phyloP scores from a whole-genome alignment of 2,888 invertebrate species.

The Epinotia bilunana region DNA sequence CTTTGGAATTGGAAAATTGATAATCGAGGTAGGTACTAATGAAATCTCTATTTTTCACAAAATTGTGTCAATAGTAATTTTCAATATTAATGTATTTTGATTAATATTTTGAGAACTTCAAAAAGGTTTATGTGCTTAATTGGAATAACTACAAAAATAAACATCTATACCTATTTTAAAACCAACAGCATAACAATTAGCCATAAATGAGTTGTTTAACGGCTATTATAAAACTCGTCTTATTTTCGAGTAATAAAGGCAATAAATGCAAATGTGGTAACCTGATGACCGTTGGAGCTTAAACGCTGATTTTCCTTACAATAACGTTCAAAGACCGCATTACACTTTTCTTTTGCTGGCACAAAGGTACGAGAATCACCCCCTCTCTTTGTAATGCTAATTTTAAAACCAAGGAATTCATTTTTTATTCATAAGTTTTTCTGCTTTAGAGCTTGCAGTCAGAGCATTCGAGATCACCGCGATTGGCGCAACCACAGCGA shows the following conservation, averaged over 20 bases:
- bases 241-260: conserved; percentile 17
- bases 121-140: no score
- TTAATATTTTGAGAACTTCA: no score
- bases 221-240: not conserved
- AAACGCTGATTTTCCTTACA: conserved; percentile 75
- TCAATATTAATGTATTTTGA: no score
- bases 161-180: no score
- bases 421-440: conserved; percentile 85
- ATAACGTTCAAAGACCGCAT: conserved; percentile 75
- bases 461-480: conserved; percentile 76
- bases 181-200: not conserved
- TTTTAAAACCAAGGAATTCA: conserved; percentile 84
- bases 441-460: conserved; percentile 79
- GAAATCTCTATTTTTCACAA: no score
- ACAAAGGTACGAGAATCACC: conserved; percentile 82
- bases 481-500: conserved; percentile 75
- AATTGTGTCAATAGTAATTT: no score
- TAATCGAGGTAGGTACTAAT: no score
- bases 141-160: no score
- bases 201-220: not conserved
- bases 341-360: conserved; percentile 77
- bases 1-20: no score
- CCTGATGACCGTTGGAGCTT: conserved; percentile 49
- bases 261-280: conserved; percentile 30
- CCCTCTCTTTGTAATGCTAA: conserved; percentile 83